phyloP scores from a whole-genome alignment of 2,113 vertebrate genomes.

The Symphodus melops region DNA sequence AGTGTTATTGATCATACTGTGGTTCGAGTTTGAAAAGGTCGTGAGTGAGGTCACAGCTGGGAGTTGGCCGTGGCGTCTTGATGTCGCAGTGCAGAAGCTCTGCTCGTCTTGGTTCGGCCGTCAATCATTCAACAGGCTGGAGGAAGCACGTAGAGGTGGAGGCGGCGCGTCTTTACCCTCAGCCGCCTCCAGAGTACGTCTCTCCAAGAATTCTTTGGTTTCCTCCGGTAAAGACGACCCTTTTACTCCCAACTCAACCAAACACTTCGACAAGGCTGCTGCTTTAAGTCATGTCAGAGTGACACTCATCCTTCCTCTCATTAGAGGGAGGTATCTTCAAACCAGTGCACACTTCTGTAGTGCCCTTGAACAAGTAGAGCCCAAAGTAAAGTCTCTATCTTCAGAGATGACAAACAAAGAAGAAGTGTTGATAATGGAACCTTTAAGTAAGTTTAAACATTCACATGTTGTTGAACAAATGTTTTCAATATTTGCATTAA shows the following conservation, averaged over 20 bases:
- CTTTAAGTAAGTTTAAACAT: too few relatives aligned
- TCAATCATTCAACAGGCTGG: slow-evolving; percentile 45
- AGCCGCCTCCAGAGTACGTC: not conserved
- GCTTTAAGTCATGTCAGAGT: slow-evolving; percentile 8
- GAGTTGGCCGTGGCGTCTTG: slow-evolving; percentile 38
- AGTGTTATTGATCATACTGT: not conserved
- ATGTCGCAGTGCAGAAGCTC: slow-evolving; percentile 73
- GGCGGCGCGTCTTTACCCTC: not conserved
- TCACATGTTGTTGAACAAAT: too few relatives aligned
- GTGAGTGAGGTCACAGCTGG: slow-evolving; percentile 43
- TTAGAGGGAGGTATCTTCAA: not conserved
- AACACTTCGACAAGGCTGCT: too few relatives aligned
- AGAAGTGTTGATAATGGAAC: too few relatives aligned
- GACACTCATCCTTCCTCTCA: not conserved
- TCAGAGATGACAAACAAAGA: not conserved
- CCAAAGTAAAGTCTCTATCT: not conserved
- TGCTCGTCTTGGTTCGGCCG: slow-evolving; percentile 6
- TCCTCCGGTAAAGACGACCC: not conserved
- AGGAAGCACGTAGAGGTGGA: not conserved
- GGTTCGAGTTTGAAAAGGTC: not conserved
- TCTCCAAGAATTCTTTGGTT: not conserved
- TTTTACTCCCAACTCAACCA: not conserved
- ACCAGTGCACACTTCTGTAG: not conserved
- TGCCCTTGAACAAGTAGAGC: not conserved
- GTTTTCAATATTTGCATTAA: too few relatives aligned